Evolutionary conservation across 2,888 invertebrate genomes (phyloP), one percentile per base, ranked within the genome.

Genomic region (Drosophila lutescens): DNA sequence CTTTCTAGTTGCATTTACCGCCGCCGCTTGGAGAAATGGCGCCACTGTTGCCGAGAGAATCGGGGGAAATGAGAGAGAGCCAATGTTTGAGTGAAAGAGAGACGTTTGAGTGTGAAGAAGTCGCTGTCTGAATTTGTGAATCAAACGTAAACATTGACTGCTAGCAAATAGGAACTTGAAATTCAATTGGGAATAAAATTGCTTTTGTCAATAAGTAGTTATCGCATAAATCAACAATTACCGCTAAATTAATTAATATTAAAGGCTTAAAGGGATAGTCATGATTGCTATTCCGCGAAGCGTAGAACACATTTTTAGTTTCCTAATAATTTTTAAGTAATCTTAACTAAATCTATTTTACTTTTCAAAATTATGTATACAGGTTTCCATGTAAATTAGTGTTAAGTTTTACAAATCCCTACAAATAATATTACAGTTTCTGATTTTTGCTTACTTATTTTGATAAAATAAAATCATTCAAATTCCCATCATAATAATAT

Each of bases 11-110:
- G 38, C 23, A 47, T 59, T 74, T 57, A 6, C 34, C 36, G 69
- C 67, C 88, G 80, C 74, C 72, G 41, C 53, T 12, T n/a, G 60
- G 7, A 20, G 15, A 13, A 69, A 46, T 73, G 83, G 89, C 88
- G 88, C 86, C 63, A 66, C 23, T 69, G 76, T 77, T 54, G 60
- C 0, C 9, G 57, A 34, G 68, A 68, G 74, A 58, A 41, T 13
- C 15, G 0, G 20, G 12, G 17, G 32, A n/a, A 30, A 13, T 13
- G 47, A 23, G 15, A 32, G 34, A 43, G 51, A 43, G 32, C 0
- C 7, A 1, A 2, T n/a, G 17, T 17, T 67, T 83, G 80, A 71
- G 81, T 73, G 13, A 2, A 7, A 34, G 13, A 23, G 43, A 7
- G 2, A 3, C 10, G 2, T 47, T 55, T 46, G 70, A 71, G 70